phyloP scores from a whole-genome alignment of 2,888 invertebrate species.

The Odontothrips loti region DNA sequence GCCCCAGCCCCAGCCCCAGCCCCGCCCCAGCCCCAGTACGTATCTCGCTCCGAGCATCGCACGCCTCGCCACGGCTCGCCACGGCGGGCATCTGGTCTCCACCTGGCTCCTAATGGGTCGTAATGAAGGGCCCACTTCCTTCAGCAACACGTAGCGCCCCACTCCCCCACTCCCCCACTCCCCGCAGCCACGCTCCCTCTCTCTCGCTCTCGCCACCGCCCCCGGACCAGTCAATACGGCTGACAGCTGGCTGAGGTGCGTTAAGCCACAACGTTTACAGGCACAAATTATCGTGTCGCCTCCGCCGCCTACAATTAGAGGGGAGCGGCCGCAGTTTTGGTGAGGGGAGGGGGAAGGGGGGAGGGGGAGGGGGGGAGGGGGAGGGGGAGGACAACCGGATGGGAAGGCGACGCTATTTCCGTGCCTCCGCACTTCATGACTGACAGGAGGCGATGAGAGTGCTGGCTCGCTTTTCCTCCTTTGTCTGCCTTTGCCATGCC shows the following conservation, averaged over 20 bases:
- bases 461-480: too few species aligned
- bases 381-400: not conserved
- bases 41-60: not conserved
- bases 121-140: not conserved
- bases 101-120: conserved; percentile 21
- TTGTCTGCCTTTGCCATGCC: too few species aligned
- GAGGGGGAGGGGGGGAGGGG: not conserved
- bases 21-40: not conserved
- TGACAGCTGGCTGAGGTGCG: not conserved
- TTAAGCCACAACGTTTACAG: not conserved
- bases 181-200: not conserved
- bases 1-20: not conserved
- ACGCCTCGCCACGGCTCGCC: not conserved
- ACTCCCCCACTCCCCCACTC: not conserved
- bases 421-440: too few species aligned
- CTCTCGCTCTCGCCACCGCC: not conserved
- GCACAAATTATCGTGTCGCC: not conserved
- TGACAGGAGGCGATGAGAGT: too few species aligned
- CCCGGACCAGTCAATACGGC: not conserved
- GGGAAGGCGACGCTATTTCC: not conserved
- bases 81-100: not conserved
- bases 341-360: not conserved
- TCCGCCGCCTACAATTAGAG: too few species aligned
- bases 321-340: not conserved
- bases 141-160: not conserved